phyloP scores from a whole-genome alignment of 2,113 vertebrate genomes.

The Rattus rattus region DNA sequence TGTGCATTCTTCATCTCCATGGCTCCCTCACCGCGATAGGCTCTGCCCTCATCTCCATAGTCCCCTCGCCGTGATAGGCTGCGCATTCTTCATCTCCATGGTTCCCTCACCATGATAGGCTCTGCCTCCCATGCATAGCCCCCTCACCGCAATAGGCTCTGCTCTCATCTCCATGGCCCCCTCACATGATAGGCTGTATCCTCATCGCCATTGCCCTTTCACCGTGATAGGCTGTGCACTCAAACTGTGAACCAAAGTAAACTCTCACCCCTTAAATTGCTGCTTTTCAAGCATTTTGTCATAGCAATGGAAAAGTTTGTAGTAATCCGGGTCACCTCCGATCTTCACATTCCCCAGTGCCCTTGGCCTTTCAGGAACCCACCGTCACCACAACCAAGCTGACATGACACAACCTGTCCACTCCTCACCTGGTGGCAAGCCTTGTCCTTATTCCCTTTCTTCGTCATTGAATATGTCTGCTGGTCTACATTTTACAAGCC shows the following conservation, averaged over 20 bases:
- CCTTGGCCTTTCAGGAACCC: background rate
- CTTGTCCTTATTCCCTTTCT: no score
- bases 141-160: background rate
- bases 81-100: background rate
- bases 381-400: background rate
- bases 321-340: background rate
- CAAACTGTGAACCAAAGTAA: background rate
- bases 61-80: background rate
- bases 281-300: background rate
- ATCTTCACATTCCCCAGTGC: background rate
- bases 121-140: no score
- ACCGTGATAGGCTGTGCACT: background rate
- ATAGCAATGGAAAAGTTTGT: no score
- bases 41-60: background rate
- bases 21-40: background rate
- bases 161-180: no score
- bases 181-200: background rate
- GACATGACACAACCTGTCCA: background rate
- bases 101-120: background rate
- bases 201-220: background rate
- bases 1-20: background rate
- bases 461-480: background rate
- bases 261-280: background rate
- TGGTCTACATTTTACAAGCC: background rate
- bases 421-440: fast-evolving